Percentiles rank a stretch among this genome's conserved stretches.
These are phyloP conservation scores for Notodonta dromedarius DNA, from an alignment of 2,888 invertebrate genomes.

Conservation along the genomic window DNA sequence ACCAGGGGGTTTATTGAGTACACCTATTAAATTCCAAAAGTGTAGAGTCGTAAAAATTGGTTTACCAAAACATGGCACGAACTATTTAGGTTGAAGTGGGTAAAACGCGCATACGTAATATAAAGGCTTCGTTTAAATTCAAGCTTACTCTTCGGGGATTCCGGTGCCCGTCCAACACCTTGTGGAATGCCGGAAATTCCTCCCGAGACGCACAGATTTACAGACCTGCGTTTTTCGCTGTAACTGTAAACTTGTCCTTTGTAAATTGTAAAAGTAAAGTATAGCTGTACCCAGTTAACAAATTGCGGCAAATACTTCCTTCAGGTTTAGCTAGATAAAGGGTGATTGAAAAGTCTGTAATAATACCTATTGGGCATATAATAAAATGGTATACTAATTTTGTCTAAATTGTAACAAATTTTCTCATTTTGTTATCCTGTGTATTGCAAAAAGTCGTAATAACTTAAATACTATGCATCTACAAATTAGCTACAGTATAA, in stretches of 20 bases:
- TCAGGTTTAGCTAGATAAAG: background rate
- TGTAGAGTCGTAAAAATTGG: background rate
- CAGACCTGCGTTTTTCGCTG: conserved; percentile 3
- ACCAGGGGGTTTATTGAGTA: too few species aligned
- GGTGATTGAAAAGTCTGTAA: too few species aligned
- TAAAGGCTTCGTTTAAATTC: conserved; percentile 31
- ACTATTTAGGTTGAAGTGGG: conserved; percentile 15
- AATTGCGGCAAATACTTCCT: background rate
- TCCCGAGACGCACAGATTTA: conserved; percentile 15
- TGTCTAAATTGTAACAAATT: too few species aligned
- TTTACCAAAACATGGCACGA: background rate
- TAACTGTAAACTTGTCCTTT: background rate
- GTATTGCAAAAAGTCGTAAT: too few species aligned
- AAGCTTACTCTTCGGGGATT: conserved; percentile 23
- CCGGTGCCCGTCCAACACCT: conserved; percentile 16
- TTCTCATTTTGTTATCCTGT: too few species aligned
- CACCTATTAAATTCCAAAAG: too few species aligned
- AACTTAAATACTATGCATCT: too few species aligned
- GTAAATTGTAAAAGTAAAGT: conserved; percentile 1
- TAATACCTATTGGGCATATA: too few species aligned
- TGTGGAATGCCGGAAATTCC: conserved; percentile 15
- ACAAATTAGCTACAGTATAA: too few species aligned
- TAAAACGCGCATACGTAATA: conserved; percentile 24
- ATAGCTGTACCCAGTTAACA: background rate
- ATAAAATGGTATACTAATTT: too few species aligned